phyloP scores from a whole-genome alignment of 1,140 invertebrate species.

The Drosophila micromelanica region DNA sequence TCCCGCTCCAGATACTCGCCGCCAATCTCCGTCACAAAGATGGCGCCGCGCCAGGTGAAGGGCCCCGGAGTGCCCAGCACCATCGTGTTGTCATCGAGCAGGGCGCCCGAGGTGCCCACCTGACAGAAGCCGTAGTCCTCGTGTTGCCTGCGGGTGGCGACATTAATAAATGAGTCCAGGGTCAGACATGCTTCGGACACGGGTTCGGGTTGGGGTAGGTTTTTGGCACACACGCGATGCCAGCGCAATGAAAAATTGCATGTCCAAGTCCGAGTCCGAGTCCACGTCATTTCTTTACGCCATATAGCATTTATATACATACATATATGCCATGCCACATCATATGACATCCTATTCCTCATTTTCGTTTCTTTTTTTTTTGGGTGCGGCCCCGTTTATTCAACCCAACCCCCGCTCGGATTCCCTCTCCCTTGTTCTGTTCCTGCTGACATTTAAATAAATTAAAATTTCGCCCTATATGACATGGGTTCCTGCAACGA shows the following conservation, averaged over 20 bases:
- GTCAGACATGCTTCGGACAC: too few species aligned
- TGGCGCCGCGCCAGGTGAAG: slow-evolving; percentile 94
- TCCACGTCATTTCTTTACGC: slow-evolving; percentile 31
- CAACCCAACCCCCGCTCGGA: not conserved
- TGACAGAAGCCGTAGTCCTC: slow-evolving; percentile 96
- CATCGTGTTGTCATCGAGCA: slow-evolving; percentile 91
- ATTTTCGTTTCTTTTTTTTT: slow-evolving; percentile 47
- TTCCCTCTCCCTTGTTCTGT: not conserved
- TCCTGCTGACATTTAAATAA: slow-evolving; percentile 73
- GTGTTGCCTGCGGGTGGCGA: slow-evolving; percentile 85
- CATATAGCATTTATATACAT: not conserved
- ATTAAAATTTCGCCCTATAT: slow-evolving; percentile 72
- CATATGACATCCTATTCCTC: not conserved
- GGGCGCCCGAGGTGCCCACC: slow-evolving; percentile 93
- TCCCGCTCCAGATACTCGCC: slow-evolving; percentile 91
- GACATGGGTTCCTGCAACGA: slow-evolving; percentile 54
- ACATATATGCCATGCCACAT: slow-evolving; percentile 1
- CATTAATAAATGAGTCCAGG: slow-evolving; percentile 35
- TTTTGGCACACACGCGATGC: slow-evolving; percentile 54
- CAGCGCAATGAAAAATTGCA: slow-evolving; percentile 76
- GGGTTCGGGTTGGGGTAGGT: not conserved
- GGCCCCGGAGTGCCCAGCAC: slow-evolving; percentile 94
- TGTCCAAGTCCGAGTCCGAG: slow-evolving; percentile 43
- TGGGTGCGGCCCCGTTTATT: slow-evolving; percentile 40
- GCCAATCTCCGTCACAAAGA: slow-evolving; percentile 91